These are phyloP conservation scores for Manduca sexta DNA, from an alignment of 1,140 invertebrate species.

Conservation along the genomic window DNA sequence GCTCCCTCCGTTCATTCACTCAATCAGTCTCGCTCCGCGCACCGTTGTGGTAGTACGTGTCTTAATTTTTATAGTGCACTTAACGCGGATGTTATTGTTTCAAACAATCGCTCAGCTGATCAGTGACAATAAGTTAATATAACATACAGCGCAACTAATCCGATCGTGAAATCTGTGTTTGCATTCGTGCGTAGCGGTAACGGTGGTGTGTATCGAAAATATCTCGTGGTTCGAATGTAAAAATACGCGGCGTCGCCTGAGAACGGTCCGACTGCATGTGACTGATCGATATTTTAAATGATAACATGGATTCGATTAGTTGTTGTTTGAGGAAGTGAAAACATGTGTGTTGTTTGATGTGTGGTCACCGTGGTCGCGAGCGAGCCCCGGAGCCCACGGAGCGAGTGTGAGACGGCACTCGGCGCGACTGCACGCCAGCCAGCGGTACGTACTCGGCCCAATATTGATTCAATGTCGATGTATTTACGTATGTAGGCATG, in stretches of 20 bases:
- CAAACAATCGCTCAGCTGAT: slow-evolving; percentile 66
- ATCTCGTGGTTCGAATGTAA: slow-evolving; percentile 55
- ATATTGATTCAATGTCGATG: slow-evolving; percentile 56
- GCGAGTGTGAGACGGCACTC: not conserved
- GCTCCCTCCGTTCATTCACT: slow-evolving; percentile 4
- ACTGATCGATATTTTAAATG: slow-evolving; percentile 72
- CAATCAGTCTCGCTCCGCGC: slow-evolving; percentile 48
- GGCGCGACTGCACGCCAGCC: slow-evolving; percentile 13
- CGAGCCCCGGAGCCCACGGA: too few species aligned
- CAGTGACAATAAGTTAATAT: slow-evolving; percentile 41
- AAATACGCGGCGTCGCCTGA: slow-evolving; percentile 62
- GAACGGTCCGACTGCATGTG: slow-evolving; percentile 56
- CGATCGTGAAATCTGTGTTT: too few species aligned
- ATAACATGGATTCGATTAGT: slow-evolving; percentile 71
- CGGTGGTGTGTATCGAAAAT: slow-evolving; percentile 35
- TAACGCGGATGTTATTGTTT: slow-evolving; percentile 56
- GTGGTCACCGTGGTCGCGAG: slow-evolving; percentile 5
- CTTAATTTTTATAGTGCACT: slow-evolving; percentile 14
- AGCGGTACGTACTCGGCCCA: slow-evolving; percentile 52
- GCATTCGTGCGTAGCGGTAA: too few species aligned
- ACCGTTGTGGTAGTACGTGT: slow-evolving; percentile 20
- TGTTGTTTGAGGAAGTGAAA: slow-evolving; percentile 56
- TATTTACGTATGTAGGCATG: slow-evolving; percentile 34
- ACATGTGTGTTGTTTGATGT: slow-evolving; percentile 37
- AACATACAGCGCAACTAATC: not conserved